Percentiles rank a stretch among this genome's conserved stretches.
phyloP scores from a whole-genome alignment of 1,140 invertebrate genomes.

The Pantala flavescens region DNA sequence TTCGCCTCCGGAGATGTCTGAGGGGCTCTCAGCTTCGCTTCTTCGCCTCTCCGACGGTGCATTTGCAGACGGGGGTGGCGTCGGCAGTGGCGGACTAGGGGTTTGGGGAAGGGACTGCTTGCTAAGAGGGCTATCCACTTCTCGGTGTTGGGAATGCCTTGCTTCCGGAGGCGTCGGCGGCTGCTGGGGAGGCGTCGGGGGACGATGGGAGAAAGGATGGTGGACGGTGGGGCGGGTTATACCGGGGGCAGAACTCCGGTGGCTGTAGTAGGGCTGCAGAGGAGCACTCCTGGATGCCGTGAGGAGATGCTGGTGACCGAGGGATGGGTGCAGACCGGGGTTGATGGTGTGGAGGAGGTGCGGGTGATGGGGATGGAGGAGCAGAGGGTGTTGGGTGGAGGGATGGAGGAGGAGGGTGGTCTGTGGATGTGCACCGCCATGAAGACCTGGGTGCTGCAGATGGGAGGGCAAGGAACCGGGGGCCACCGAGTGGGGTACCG shows the following conservation, averaged over 20 bases:
- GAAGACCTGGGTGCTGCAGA: background rate
- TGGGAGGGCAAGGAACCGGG: background rate
- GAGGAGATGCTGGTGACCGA: background rate
- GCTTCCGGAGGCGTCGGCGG: background rate
- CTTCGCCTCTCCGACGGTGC: background rate
- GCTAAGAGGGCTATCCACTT: background rate
- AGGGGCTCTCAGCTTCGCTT: background rate
- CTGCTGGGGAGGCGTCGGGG: background rate
- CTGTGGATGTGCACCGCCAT: background rate
- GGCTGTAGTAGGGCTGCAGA: background rate
- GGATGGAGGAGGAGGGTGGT: background rate
- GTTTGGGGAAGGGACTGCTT: background rate
- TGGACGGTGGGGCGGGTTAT: background rate
- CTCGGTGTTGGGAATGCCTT: background rate
- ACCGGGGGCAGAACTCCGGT: background rate
- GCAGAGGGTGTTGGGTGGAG: background rate
- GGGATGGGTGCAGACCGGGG: background rate
- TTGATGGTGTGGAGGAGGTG: background rate
- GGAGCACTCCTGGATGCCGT: background rate
- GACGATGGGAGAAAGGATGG: background rate
- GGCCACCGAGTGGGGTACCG: background rate
- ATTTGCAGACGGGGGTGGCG: background rate
- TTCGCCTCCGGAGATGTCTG: background rate
- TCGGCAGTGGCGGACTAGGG: background rate
- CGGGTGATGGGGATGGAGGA: background rate